These are phyloP conservation scores for Melipona quadrifasciata DNA, from an alignment of 1,140 invertebrate species.

Conservation along the genomic window DNA sequence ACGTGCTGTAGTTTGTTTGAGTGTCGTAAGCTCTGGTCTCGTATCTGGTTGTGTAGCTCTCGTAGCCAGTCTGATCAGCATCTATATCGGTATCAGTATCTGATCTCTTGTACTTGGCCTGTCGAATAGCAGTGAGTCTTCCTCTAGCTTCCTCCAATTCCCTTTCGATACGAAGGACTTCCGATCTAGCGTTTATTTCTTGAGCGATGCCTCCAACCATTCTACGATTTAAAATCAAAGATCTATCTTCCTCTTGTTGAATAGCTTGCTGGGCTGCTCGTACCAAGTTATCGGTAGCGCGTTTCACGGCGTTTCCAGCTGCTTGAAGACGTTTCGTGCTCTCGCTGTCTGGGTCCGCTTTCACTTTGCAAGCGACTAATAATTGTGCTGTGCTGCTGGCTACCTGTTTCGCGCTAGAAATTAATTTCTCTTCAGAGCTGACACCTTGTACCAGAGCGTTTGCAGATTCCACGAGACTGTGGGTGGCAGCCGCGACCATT, in stretches of 20 bases:
- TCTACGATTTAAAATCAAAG: slow-evolving; percentile 92
- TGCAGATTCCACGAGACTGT: slow-evolving; percentile 98
- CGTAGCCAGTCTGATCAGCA: slow-evolving; percentile 77
- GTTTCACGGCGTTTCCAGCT: slow-evolving; percentile 98
- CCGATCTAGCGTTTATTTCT: slow-evolving; percentile 93
- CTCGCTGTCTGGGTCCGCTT: slow-evolving; percentile 97
- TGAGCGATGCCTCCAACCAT: slow-evolving; percentile 97
- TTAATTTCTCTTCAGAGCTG: slow-evolving; percentile 96
- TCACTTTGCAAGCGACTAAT: slow-evolving; percentile 98
- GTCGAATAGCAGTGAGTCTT: slow-evolving; percentile 91
- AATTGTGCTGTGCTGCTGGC: slow-evolving; percentile 98
- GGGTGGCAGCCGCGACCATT: slow-evolving; percentile 97
- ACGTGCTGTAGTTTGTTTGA: slow-evolving; percentile 66
- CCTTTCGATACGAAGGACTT: slow-evolving; percentile 95
- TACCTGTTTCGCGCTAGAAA: slow-evolving; percentile 98
- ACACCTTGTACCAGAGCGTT: slow-evolving; percentile 98
- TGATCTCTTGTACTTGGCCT: slow-evolving; percentile 89
- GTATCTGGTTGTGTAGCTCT: slow-evolving; percentile 73
- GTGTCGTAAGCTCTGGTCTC: slow-evolving; percentile 66
- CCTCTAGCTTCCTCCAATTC: slow-evolving; percentile 96
- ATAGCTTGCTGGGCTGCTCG: slow-evolving; percentile 96
- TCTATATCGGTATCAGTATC: slow-evolving; percentile 75
- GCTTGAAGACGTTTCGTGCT: slow-evolving; percentile 95
- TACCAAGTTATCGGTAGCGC: slow-evolving; percentile 98
- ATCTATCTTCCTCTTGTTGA: slow-evolving; percentile 94